Percentiles rank a stretch among this genome's conserved stretches.
Conservation (phyloP, 2,113 vertebrate species). For the Amphilophus citrinellus region DNA sequence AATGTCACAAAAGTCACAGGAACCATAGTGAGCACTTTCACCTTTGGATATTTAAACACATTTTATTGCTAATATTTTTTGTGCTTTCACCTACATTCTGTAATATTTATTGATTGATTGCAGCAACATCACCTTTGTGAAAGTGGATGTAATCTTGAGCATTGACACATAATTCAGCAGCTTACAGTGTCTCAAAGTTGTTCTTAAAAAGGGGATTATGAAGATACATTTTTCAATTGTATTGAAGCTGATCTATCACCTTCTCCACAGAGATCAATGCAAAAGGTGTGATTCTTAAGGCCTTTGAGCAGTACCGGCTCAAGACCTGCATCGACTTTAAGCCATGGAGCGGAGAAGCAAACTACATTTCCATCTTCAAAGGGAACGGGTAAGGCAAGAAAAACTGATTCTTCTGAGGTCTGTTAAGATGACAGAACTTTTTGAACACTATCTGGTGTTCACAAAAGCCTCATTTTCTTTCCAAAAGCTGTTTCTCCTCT, state of each 20-base stretch:
- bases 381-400: constrained; percentile 85
- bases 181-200: background rate
- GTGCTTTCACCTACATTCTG: background rate
- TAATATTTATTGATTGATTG: too few relatives aligned
- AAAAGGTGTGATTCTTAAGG: constrained; percentile 91
- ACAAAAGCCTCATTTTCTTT: constrained; percentile 1
- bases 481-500: constrained; percentile 89
- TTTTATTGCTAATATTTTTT: constrained; percentile 6
- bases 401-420: background rate
- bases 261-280: constrained; percentile 89
- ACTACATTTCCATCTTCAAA: constrained; percentile 93
- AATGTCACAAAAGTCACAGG: background rate
- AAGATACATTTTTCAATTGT: background rate
- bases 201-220: background rate
- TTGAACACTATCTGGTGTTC: background rate
- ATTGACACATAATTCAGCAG: background rate
- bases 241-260: background rate
- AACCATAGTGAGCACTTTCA: background rate
- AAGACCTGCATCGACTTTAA: constrained; percentile 97
- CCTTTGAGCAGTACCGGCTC: constrained; percentile 93
- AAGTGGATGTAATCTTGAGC: background rate
- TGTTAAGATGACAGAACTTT: background rate
- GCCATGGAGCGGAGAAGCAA: constrained; percentile 89
- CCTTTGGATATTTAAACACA: background rate
- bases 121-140: too few relatives aligned